These are phyloP conservation scores for Ictidomys tridecemlineatus DNA, from an alignment of 2,113 vertebrate genomes.

Conservation along the genomic window DNA sequence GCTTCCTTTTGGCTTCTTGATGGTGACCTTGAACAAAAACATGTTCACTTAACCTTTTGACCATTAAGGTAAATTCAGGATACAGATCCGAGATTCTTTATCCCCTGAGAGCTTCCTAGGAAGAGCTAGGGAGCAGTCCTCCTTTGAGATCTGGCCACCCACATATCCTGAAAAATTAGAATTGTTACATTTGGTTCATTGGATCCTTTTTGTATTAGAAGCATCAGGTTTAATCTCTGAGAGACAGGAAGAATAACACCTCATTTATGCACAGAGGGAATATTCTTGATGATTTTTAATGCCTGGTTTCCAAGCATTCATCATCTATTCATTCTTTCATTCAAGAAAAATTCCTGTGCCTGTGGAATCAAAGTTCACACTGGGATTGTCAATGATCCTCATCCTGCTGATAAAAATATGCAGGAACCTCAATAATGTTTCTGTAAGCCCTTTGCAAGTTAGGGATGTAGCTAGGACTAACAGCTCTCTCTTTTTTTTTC, in stretches of 20 bases:
- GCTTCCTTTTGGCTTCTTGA: too few relatives aligned
- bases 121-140: too few relatives aligned
- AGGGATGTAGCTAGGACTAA: background rate
- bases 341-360: background rate
- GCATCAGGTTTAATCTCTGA: background rate
- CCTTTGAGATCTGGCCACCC: too few relatives aligned
- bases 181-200: background rate
- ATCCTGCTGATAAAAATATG: background rate
- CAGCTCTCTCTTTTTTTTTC: background rate
- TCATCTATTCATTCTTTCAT: background rate
- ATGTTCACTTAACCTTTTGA: too few relatives aligned
- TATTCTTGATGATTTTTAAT: background rate
- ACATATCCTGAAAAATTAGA: background rate
- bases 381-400: background rate
- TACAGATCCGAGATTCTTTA: too few relatives aligned
- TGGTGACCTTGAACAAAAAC: too few relatives aligned
- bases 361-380: background rate
- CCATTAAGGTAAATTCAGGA: too few relatives aligned
- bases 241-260: background rate
- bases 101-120: too few relatives aligned
- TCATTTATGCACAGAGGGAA: background rate
- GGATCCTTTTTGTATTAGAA: background rate
- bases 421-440: background rate
- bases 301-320: background rate
- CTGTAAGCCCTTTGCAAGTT: background rate